These are phyloP conservation scores for Leptobrachium ailaonicum DNA, from an alignment of 2,113 vertebrate genomes.

Conservation along the genomic window DNA sequence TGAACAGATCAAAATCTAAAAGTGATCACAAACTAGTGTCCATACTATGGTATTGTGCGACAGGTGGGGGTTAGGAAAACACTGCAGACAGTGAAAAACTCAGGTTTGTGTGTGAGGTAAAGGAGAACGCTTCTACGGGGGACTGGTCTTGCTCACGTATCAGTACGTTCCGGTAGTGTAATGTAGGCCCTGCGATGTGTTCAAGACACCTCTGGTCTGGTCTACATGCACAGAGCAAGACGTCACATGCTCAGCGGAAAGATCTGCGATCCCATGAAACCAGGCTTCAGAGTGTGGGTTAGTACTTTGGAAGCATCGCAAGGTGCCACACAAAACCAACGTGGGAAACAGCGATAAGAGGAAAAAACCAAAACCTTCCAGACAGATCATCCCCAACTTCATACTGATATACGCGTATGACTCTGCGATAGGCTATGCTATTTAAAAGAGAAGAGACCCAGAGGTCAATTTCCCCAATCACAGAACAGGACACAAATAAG, in stretches of 20 bases:
- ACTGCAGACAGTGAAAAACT: not conserved
- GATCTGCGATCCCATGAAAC: slow-evolving; percentile 7
- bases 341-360: slow-evolving; percentile 61
- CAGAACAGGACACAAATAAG: slow-evolving; percentile 6
- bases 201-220: not conserved
- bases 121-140: too few relatives aligned
- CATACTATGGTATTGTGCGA: not conserved
- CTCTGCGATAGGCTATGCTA: slow-evolving; percentile 96
- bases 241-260: not conserved
- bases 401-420: slow-evolving; percentile 97
- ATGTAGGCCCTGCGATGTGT: not conserved
- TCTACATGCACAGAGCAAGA: not conserved
- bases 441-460: slow-evolving; percentile 76
- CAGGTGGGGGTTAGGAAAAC: not conserved
- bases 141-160: not conserved
- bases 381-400: slow-evolving; percentile 98
- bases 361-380: slow-evolving; percentile 87
- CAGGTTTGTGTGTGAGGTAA: not conserved
- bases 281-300: slow-evolving; percentile 69
- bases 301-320: slow-evolving; percentile 77
- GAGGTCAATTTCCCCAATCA: slow-evolving; percentile 64
- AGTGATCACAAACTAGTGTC: not conserved
- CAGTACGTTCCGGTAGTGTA: not conserved
- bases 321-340: slow-evolving; percentile 63
- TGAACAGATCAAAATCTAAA: not conserved